A percentile compares a stretch with the other conserved stretches of the same genome.
These are phyloP conservation scores for Microdon myrmicae DNA, from an alignment of 2,888 invertebrate species.

Conservation along the genomic window DNA sequence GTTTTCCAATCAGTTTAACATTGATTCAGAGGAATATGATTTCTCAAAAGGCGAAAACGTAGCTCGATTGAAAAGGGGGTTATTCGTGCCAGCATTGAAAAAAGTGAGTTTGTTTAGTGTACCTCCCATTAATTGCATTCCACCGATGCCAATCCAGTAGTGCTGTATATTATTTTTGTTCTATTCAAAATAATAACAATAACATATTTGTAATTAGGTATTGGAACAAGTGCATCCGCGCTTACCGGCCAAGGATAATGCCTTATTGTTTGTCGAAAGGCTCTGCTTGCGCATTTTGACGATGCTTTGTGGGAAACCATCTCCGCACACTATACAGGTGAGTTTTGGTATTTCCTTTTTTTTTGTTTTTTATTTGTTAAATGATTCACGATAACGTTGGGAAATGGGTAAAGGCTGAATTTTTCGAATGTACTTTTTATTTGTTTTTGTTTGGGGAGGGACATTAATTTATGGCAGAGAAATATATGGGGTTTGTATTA, in stretches of 20 bases:
- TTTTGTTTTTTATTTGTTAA: background rate
- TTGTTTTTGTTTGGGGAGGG: too few species aligned
- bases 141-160: too few species aligned
- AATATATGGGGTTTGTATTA: too few species aligned
- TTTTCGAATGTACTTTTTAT: too few species aligned
- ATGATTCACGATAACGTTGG: too few species aligned
- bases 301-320: slow-evolving; percentile 86
- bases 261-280: slow-evolving; percentile 90
- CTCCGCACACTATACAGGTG: slow-evolving; percentile 82
- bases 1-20: slow-evolving; percentile 37
- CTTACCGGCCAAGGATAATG: slow-evolving; percentile 85
- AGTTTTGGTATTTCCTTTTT: slow-evolving; percentile 7
- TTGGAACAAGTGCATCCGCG: slow-evolving; percentile 91
- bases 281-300: slow-evolving; percentile 88
- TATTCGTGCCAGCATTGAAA: slow-evolving; percentile 86
- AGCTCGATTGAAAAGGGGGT: slow-evolving; percentile 91
- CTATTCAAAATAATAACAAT: slow-evolving; percentile 21
- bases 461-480: too few species aligned
- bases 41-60: slow-evolving; percentile 89
- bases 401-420: too few species aligned
- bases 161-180: slow-evolving; percentile 8
- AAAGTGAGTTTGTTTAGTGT: slow-evolving; percentile 73
- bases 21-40: slow-evolving; percentile 69
- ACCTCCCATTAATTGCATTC: too few species aligned
- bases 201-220: slow-evolving; percentile 74